Percentiles rank a stretch among this genome's conserved stretches.
These are phyloP conservation scores for Myiotriccus ornatus DNA, from an alignment of 2,797 vertebrate genomes.

Conservation along the genomic window DNA sequence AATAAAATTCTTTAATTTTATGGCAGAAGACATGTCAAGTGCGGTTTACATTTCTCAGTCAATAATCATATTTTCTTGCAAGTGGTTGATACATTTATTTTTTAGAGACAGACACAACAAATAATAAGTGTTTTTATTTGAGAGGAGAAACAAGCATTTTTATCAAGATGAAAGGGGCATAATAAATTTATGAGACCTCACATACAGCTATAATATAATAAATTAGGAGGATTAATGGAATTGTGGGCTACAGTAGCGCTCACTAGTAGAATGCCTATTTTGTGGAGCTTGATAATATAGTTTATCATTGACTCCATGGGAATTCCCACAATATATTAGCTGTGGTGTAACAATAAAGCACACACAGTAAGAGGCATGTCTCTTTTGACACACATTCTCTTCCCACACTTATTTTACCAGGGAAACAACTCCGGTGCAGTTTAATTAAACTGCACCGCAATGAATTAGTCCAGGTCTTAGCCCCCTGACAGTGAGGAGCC, in stretches of 20 bases:
- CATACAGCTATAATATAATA: conserved; percentile 86
- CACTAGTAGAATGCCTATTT: conserved; percentile 80
- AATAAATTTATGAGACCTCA: conserved; percentile 86
- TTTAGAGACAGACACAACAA: conserved; percentile 80
- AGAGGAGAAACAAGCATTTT: conserved; percentile 77
- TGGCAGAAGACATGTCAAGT: conserved; percentile 77
- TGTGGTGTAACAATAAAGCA: conserved; percentile 87
- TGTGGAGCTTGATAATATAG: conserved; percentile 84
- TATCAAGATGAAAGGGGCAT: conserved; percentile 80
- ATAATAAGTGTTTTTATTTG: conserved; percentile 78
- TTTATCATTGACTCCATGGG: conserved; percentile 84
- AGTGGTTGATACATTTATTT: conserved; percentile 71
- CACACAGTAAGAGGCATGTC: conserved; percentile 89
- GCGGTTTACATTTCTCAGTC: conserved; percentile 76
- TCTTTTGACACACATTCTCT: conserved; percentile 93
- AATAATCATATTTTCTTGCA: conserved; percentile 82
- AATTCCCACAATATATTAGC: conserved; percentile 91
- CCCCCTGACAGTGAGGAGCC: conserved; percentile 83
- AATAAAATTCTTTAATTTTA: conserved; percentile 79
- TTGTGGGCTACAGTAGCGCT: conserved; percentile 83
- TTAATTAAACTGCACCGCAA: conserved; percentile 88
- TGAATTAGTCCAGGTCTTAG: conserved; percentile 86
- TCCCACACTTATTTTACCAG: conserved; percentile 93
- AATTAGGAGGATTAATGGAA: conserved; percentile 86
- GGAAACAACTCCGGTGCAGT: conserved; percentile 88